Evolutionary conservation across 1,140 invertebrate species (phyloP).

Genomic region (Drosophila ananassae): DNA sequence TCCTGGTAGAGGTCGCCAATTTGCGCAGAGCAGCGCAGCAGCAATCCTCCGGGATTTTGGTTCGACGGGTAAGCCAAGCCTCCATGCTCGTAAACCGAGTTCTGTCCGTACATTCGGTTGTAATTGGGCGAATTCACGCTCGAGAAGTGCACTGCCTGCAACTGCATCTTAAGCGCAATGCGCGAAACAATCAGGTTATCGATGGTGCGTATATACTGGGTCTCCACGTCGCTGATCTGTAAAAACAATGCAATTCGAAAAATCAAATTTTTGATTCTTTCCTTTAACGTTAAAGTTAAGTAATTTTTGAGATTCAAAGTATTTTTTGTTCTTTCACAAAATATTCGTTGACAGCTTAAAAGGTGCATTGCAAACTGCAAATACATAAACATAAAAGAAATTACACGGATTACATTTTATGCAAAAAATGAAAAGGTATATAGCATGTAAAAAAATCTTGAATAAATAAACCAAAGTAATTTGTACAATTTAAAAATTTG

Average conservation of each 20-base stretch:
- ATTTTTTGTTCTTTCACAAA: too few relatives aligned
- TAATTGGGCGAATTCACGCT: constrained; percentile 65
- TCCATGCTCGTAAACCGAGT: constrained; percentile 59
- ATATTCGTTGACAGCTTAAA: too few relatives aligned
- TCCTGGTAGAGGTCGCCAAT: constrained; percentile 85
- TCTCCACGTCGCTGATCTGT: constrained; percentile 69
- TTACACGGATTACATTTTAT: neutral
- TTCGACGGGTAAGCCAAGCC: constrained; percentile 53
- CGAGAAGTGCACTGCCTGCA: constrained; percentile 78
- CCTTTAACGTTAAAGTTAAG: neutral
- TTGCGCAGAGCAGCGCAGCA: constrained; percentile 85
- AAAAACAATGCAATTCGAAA: neutral
- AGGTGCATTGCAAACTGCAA: neutral
- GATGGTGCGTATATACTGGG: constrained; percentile 75
- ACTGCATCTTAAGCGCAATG: constrained; percentile 78
- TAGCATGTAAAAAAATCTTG: too few relatives aligned
- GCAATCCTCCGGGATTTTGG: constrained; percentile 74
- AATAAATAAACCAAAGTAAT: too few relatives aligned
- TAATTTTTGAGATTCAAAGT: too few relatives aligned
- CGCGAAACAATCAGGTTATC: constrained; percentile 81
- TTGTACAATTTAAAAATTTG: too few relatives aligned
- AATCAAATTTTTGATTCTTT: neutral
- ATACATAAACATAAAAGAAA: neutral
- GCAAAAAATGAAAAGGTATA: too few relatives aligned
- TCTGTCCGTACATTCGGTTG: constrained; percentile 47